Percentiles rank a stretch among this genome's conserved stretches.
phyloP scores from a whole-genome alignment of 1,140 invertebrate genomes.

The Mactra quadrangularis region DNA sequence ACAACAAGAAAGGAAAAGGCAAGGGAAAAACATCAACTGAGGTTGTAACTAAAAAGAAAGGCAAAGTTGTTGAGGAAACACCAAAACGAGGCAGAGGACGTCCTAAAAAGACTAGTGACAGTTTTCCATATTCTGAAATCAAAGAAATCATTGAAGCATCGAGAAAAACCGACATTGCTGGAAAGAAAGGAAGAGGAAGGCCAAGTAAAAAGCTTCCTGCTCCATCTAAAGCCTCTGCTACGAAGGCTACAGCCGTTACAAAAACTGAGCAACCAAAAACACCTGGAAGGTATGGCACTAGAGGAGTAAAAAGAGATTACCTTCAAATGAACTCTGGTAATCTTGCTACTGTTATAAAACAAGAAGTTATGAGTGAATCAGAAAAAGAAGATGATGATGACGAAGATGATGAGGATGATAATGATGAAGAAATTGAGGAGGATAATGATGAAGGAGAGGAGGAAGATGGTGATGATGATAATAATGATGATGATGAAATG shows the following conservation, averaged over 20 bases:
- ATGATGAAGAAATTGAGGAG: background rate
- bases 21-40: background rate
- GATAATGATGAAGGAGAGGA: background rate
- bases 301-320: constrained; percentile 51
- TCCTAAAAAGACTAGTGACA: constrained; percentile 29
- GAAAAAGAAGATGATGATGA: constrained; percentile 2
- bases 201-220: constrained; percentile 27
- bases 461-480: background rate
- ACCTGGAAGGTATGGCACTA: constrained; percentile 41
- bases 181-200: constrained; percentile 36
- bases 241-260: background rate
- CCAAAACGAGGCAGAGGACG: constrained; percentile 16
- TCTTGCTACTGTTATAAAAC: background rate
- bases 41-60: background rate
- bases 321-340: constrained; percentile 43
- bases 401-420: constrained; percentile 4
- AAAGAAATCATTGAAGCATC: constrained; percentile 54
- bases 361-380: constrained; percentile 18
- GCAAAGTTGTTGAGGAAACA: background rate
- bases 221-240: background rate
- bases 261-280: constrained; percentile 13
- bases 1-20: background rate
- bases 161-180: constrained; percentile 35
- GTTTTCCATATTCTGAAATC: constrained; percentile 58
- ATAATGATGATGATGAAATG: constrained; percentile 13